Percentiles rank a stretch among this genome's conserved stretches.
phyloP scores from a whole-genome alignment of 2,888 invertebrate genomes.

The Tetrapedia diversipes region DNA sequence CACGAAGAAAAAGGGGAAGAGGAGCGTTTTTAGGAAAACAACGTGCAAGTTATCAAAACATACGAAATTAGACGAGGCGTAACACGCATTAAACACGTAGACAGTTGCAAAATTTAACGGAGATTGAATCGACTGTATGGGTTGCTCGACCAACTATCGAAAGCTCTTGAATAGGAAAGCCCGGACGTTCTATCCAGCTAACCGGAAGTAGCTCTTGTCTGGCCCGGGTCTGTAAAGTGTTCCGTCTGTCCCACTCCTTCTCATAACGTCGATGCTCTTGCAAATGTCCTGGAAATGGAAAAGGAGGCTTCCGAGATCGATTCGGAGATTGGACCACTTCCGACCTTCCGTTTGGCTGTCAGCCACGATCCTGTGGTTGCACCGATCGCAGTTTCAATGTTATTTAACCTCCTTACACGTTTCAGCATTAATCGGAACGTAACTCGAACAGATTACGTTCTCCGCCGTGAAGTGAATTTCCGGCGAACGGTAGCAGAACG shows the following conservation, averaged over 20 bases:
- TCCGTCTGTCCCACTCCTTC: constrained; percentile 46
- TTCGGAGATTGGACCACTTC: constrained; percentile 71
- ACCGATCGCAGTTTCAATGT: constrained; percentile 57
- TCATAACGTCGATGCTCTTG: constrained; percentile 57
- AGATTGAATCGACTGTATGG: constrained; percentile 58
- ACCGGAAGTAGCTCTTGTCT: constrained; percentile 61
- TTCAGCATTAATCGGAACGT: constrained; percentile 45
- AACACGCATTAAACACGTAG: constrained; percentile 38
- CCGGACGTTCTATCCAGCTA: constrained; percentile 60
- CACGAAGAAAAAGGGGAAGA: too few species aligned
- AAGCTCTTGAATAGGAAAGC: constrained; percentile 50
- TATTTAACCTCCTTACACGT: constrained; percentile 52
- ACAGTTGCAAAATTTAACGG: constrained; percentile 49
- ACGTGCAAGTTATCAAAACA: neutral
- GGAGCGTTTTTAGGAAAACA: too few species aligned
- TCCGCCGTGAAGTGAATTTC: neutral
- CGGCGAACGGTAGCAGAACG: neutral
- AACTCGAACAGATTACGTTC: constrained; percentile 37
- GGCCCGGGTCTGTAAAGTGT: constrained; percentile 52
- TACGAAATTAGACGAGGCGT: too few species aligned
- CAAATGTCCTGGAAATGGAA: constrained; percentile 71
- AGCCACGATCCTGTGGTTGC: constrained; percentile 66
- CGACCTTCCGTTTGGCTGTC: constrained; percentile 69
- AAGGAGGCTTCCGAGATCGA: constrained; percentile 67
- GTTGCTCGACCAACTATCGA: constrained; percentile 49